Conservation (phyloP, 2,888 invertebrate species). For the Scaptomyza flava region DNA sequence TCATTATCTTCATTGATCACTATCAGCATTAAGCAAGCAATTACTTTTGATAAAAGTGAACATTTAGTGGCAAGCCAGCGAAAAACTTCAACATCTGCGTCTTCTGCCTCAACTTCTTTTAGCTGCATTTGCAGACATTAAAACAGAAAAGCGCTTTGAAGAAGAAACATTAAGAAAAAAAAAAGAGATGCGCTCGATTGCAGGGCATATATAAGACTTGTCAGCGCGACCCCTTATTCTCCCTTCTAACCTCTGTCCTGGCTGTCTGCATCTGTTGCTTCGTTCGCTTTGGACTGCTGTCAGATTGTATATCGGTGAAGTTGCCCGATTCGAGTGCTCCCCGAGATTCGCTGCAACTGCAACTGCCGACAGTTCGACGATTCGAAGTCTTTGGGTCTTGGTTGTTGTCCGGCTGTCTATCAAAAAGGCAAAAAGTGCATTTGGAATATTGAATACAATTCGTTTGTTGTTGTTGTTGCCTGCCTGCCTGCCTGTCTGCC, state of each 20-base stretch:
- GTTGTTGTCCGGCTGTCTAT: conserved; percentile 61
- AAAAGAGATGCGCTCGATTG: conserved; percentile 42
- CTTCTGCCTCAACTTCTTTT: neutral
- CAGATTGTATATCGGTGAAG: conserved; percentile 64
- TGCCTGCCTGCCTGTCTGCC: conserved; percentile 4
- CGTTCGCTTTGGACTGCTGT: conserved; percentile 63
- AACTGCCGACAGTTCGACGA: conserved; percentile 18
- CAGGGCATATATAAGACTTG: conserved; percentile 30
- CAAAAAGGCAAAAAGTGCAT: conserved; percentile 65
- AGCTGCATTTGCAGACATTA: neutral
- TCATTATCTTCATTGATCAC: conserved; percentile 14
- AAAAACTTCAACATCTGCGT: neutral
- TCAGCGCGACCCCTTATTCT: conserved; percentile 3
- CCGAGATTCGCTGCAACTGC: conserved; percentile 25
- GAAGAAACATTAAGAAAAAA: neutral
- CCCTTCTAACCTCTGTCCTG: neutral
- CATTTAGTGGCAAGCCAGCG: conserved; percentile 40
- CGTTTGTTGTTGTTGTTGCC: conserved; percentile 25
- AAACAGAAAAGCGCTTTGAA: conserved; percentile 36
- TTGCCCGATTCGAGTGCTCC: conserved; percentile 29
- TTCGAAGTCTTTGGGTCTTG: conserved; percentile 4
- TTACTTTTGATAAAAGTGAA: conserved; percentile 57
- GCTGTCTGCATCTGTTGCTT: conserved; percentile 45
- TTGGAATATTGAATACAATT: conserved; percentile 74
- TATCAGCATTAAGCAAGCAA: conserved; percentile 37